These are phyloP conservation scores for Pseudorasbora parva DNA, from an alignment of 2,113 vertebrate genomes.

Conservation along the genomic window DNA sequence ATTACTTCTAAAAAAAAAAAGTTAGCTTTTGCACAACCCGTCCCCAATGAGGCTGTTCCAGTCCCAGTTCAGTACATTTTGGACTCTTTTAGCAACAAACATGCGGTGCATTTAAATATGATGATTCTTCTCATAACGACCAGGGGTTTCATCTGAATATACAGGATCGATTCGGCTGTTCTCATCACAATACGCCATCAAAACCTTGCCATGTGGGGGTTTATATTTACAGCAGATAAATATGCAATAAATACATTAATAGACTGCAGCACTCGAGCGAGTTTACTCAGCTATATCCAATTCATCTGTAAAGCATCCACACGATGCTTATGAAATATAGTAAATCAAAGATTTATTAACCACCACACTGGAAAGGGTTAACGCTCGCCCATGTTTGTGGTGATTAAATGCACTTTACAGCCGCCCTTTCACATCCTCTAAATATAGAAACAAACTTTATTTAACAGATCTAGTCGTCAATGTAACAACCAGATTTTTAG, in stretches of 20 bases:
- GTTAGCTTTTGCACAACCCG: background rate
- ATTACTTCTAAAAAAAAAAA: background rate
- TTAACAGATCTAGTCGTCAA: no score
- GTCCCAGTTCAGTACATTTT: background rate
- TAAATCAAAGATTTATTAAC: background rate
- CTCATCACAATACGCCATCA: no score
- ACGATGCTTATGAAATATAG: background rate
- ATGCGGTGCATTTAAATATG: background rate
- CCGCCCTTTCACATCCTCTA: background rate
- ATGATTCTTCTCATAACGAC: no score
- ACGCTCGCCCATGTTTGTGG: background rate
- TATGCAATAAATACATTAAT: constrained; percentile 53
- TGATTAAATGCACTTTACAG: background rate
- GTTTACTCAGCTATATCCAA: background rate
- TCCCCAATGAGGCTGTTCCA: background rate
- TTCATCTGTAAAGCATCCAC: background rate
- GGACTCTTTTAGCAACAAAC: no score
- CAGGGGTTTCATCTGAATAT: no score
- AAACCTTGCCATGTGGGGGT: background rate
- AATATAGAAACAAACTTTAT: background rate
- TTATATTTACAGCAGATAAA: constrained; percentile 67
- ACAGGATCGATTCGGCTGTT: background rate
- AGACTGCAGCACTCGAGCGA: constrained; percentile 43
- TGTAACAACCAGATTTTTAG: background rate
- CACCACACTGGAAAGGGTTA: background rate